Base-by-base conservation (phyloP, 2,888 invertebrate genomes). In the Labia minor region DNA sequence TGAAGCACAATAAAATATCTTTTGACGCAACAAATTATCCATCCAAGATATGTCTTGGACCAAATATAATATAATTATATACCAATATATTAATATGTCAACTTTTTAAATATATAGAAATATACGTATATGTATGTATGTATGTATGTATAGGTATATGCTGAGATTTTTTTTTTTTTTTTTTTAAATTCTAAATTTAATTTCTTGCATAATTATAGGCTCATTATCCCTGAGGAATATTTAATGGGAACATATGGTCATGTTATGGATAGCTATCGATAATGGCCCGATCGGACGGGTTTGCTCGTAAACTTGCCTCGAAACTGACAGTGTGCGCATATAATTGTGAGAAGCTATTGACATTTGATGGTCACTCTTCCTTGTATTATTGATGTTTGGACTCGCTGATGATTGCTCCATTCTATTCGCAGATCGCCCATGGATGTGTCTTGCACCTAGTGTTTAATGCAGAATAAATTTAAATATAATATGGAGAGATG, bases 321-420 rank as follows among this genome's bases (percentile, higher is more conserved):
- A 49, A 49, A n/a, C n/a, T 49, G 49, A 49, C 49, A 49, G 49
- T 49, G 8, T 14, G 16, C 16, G 16, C 16, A 49, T 16, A 49
- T 49, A 49, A 49, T 49, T 49, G 49, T 49, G 49, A 49, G 49
- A 49, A 49, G 49, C 49, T 49, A 49, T 49, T 49, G 49, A 49
- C 49, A 49, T 49, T 49, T 49, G 49, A 49, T 49, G 49, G 49
- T 14, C 49, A 49, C 49, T 49, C 26, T 26, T 26, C 26, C 26
- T 26, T 26, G 26, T 26, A 26, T 26, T 26, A 26, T 26, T 26
- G 26, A 26, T 26, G 26, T 26, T 26, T 26, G 26, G 4, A 26
- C 8, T 26, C 26, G 26, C 8, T 26, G 26, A 26, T 26, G 26
- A 26, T 26, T 26, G 26, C 26, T 26, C 26, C 26, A 26, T 26